Base-by-base conservation (phyloP, 2,888 invertebrate species). In the Tenthredo scrophulariae region DNA sequence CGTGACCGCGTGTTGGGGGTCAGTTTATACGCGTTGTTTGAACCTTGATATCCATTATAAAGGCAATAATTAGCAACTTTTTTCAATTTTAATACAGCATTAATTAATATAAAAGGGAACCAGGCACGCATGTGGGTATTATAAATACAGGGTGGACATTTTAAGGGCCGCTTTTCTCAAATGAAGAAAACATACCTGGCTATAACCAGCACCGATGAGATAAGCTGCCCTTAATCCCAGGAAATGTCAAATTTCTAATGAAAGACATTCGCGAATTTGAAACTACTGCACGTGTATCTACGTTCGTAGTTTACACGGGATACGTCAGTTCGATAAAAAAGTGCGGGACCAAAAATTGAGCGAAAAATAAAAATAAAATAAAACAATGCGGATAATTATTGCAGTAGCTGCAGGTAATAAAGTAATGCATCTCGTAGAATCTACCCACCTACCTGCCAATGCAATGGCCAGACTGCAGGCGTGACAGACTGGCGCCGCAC, bases 11-110 rank as follows among this genome's bases (percentile, higher is more conserved):
- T 91, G 91, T 86, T 87, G 80, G 74, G 72, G 82, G 87, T 87
- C 90, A 90, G 90, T 91, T 90, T 90, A 84, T 80, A 89, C 90
- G 88, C 72, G 85, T 85, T 85, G 89, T 89, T 89, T 87, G 84
- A 82, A 86, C 85, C 84, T 86, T 86, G 89, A 90, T 91, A 89
- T 88, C 86, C 88, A 86, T 86, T 86, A 87, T 87, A 88, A 90
- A 86, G 87, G 87, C 87, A 89, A 90, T 90, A 90, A 90, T 90
- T 90, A 90, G 89, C 89, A 26, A 77, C 50, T 58, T 80, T 80
- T 80, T 80, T 62, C 33, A 80, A 80, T 80, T 58, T 62, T 80
- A 80, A 58, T 62, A 40, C 37, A 37, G 80, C 80, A 80, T 80
- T 80, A 80, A 80, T 80, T 80, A 80, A 80, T 80, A 80, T 58